These are phyloP conservation scores for Scaptomyza flava DNA, from an alignment of 2,888 invertebrate species.

Conservation along the genomic window DNA sequence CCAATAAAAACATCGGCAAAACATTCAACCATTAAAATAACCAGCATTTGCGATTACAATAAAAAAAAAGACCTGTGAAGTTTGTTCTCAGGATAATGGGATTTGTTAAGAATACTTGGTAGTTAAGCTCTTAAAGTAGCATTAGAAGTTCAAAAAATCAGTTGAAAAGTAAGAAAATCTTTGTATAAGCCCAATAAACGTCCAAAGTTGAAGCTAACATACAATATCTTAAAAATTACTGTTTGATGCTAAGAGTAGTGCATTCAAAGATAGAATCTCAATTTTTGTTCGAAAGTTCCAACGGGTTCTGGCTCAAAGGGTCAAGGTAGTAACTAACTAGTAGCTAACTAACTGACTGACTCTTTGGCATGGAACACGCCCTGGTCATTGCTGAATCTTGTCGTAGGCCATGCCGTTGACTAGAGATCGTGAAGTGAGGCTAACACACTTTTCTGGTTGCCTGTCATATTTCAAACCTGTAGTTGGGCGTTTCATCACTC, in stretches of 20 bases:
- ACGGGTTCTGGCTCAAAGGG: background rate
- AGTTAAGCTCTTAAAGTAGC: too few species aligned
- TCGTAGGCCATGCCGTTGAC: slow-evolving; percentile 30
- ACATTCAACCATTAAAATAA: background rate
- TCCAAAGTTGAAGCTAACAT: too few species aligned
- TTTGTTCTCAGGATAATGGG: background rate
- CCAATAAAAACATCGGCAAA: slow-evolving; percentile 7
- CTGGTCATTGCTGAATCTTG: slow-evolving; percentile 38
- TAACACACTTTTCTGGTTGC: slow-evolving; percentile 19
- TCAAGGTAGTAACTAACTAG: slow-evolving; percentile 13
- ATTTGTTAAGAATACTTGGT: too few species aligned
- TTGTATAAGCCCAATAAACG: too few species aligned
- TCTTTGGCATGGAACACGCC: slow-evolving; percentile 43
- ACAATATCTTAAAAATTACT: too few species aligned
- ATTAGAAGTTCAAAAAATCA: too few species aligned
- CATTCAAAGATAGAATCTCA: too few species aligned
- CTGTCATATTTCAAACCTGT: slow-evolving; percentile 32
- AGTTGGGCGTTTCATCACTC: slow-evolving; percentile 47
- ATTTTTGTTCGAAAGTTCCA: too few species aligned
- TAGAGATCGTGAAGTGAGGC: slow-evolving; percentile 23
- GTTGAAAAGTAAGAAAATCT: too few species aligned
- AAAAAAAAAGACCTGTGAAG: too few species aligned
- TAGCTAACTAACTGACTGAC: slow-evolving; percentile 22
- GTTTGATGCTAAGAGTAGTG: too few species aligned
- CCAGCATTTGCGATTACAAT: slow-evolving; percentile 24